Conservation (phyloP, 2,888 invertebrate species). For the Sarcophaga carnaria region DNA sequence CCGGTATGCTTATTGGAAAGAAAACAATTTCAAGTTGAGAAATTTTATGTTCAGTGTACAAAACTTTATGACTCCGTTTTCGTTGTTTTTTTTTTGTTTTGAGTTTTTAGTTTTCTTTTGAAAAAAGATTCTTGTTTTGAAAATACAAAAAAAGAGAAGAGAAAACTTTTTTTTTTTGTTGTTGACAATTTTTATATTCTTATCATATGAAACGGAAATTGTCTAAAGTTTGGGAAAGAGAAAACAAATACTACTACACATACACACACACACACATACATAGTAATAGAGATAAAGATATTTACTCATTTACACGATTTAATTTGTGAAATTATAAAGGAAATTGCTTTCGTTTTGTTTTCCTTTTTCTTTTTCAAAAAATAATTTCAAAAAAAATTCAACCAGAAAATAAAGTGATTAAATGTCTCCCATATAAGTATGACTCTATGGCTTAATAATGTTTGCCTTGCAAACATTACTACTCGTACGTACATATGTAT, state of each 20-base stretch:
- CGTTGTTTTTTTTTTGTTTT: no score
- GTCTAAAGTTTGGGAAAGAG: conserved; percentile 56
- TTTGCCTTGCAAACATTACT: background rate
- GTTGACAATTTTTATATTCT: conserved; percentile 56
- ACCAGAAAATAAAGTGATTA: conserved; percentile 21
- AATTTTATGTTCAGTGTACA: no score
- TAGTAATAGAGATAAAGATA: background rate
- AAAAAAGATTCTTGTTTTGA: background rate
- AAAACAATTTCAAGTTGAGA: background rate
- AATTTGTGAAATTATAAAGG: conserved; percentile 49
- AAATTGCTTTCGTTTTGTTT: conserved; percentile 52
- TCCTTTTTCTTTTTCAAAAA: background rate
- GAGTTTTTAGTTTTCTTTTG: background rate
- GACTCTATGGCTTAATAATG: background rate
- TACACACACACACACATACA: no score
- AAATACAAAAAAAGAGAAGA: conserved; percentile 13
- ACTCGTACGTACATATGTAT: background rate
- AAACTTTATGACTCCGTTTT: no score
- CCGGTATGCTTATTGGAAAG: no score
- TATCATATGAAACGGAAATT: conserved; percentile 63
- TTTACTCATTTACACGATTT: conserved; percentile 43
- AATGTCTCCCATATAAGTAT: background rate
- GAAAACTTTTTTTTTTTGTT: background rate
- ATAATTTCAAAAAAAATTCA: background rate
- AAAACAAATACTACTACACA: background rate